Evolutionary conservation across 2,888 invertebrate genomes (phyloP), one percentile per base, ranked within the genome.

Genomic region (Chymomyza procnemis): DNA sequence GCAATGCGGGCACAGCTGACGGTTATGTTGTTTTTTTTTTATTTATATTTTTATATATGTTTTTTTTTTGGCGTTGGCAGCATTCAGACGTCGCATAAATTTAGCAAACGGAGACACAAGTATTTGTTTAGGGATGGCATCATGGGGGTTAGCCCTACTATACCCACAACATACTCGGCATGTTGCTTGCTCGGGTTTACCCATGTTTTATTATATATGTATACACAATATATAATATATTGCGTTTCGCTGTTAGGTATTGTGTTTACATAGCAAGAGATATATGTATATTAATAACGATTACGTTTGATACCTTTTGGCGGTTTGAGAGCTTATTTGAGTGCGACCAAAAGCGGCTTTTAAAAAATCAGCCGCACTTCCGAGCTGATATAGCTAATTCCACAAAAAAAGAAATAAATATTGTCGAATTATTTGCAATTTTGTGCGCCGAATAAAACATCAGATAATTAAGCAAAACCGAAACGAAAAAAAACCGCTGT

Each of bases 271-370:
- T 46, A n/a, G 41, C 18, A n/a, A n/a, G 21, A 58, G 21, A 58
- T 50, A 22, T 60, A 48, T 50, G 57, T 50, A 22, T 64, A 57
- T 64, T 64, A 58, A 64, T 64, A 64, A 64, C 50, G 50, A 58
- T 64, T 64, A 57, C 57, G 22, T 64, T 57, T 64, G 34, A 50
- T 64, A 57, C 22, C 48, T 55, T 34, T 57, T 63, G 63, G 48
- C 55, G 19, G 46, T 30, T 41, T 41, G 12, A 3, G 34, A 9
- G 12, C 34, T 2, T 41, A 3, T 26, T 41, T 41, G 34, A 41
- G 9, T 3, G 34, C 9, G 34, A 9, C 34, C 34, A 12, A 41
- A 41, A 41, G 34, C 34, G 5, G 34, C 34, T 41, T 12, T 41
- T 41, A 12, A 41, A 41, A 41, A 41, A 41, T 41, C 34, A 41